These are phyloP conservation scores for Anolis carolinensis DNA, from an alignment of 2,113 vertebrate species.

Conservation along the genomic window DNA sequence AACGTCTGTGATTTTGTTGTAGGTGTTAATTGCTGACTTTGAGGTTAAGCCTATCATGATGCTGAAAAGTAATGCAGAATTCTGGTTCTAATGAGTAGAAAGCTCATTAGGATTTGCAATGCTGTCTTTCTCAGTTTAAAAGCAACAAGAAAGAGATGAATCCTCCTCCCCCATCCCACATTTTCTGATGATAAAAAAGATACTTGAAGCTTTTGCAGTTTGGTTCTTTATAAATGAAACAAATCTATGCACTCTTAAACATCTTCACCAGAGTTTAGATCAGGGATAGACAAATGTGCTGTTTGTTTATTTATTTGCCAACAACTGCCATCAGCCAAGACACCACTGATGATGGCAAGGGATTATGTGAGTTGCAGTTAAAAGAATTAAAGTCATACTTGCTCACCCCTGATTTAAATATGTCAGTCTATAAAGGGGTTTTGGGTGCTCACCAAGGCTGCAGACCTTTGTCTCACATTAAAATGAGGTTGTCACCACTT, in stretches of 20 bases:
- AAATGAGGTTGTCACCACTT: no score
- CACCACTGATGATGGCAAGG: no score
- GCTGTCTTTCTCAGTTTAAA: background rate
- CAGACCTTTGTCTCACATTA: no score
- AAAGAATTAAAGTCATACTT: no score
- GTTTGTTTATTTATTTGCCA: background rate
- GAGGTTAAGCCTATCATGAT: background rate
- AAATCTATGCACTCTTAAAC: background rate
- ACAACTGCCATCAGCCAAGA: no score
- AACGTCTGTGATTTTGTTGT: background rate
- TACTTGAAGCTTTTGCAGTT: background rate
- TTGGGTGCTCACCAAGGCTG: no score
- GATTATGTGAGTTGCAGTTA: no score
- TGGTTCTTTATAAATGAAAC: background rate
- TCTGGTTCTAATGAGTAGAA: constrained; percentile 1
- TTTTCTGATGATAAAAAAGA: background rate
- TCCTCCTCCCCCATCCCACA: no score
- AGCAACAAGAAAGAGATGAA: background rate
- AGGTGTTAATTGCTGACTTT: background rate
- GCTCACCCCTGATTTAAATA: no score
- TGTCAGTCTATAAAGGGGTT: no score
- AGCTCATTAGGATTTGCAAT: background rate
- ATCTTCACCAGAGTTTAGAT: background rate
- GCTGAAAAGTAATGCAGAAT: background rate
- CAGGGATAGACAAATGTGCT: background rate